phyloP scores from a whole-genome alignment of 2,113 vertebrate genomes.

The Triplophysa dalaica region DNA sequence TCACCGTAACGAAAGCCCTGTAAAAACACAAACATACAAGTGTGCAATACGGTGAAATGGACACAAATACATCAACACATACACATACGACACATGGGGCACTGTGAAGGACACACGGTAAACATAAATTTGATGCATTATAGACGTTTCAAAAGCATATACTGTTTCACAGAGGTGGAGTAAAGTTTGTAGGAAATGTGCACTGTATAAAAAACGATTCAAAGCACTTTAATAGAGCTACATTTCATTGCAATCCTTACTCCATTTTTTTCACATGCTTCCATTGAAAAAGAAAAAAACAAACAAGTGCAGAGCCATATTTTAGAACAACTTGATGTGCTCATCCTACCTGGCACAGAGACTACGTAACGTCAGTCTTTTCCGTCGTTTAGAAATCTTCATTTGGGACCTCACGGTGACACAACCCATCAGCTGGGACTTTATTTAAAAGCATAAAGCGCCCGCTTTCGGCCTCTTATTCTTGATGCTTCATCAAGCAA shows the following conservation, averaged over 20 bases:
- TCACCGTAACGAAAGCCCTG: constrained; percentile 13
- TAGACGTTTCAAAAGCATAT: constrained; percentile 34
- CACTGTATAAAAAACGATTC: neutral
- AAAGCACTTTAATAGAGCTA: neutral
- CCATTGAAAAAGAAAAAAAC: neutral
- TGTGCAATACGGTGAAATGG: constrained; percentile 38
- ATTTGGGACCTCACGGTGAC: constrained; percentile 68
- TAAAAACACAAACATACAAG: constrained; percentile 36
- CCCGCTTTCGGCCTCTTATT: neutral
- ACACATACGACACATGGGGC: constrained; percentile 14
- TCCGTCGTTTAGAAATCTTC: constrained; percentile 77
- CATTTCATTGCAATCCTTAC: constrained; percentile 37
- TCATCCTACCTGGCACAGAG: constrained; percentile 72
- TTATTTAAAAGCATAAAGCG: constrained; percentile 50
- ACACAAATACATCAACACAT: constrained; percentile 56
- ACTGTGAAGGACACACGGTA: constrained; percentile 14
- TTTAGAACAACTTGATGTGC: neutral
- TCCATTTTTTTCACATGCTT: constrained; percentile 34
- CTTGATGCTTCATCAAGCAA: neutral
- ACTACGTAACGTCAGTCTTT: constrained; percentile 65
- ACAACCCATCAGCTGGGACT: constrained; percentile 57
- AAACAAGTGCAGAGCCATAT: neutral
- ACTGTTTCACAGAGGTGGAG: constrained; percentile 58
- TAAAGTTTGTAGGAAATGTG: constrained; percentile 35
- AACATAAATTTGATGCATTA: neutral